Conservation (phyloP, 2,888 invertebrate species). For the Ophonus ardosiacus region DNA sequence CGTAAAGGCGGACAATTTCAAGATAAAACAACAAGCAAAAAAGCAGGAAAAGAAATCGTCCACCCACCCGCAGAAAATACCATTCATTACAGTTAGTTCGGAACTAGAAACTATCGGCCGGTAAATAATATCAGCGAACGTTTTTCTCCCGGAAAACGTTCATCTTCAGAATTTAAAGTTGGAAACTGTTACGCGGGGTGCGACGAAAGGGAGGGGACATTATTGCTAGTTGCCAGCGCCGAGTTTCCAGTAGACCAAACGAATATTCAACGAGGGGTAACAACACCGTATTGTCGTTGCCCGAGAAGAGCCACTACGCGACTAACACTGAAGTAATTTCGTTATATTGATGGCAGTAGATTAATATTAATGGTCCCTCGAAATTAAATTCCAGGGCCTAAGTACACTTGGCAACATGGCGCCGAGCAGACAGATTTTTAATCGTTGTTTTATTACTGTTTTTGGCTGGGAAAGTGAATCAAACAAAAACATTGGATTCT, state of each 20-base stretch:
- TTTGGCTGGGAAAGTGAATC: slow-evolving; percentile 32
- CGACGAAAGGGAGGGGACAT: slow-evolving; percentile 22
- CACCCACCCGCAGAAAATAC: slow-evolving; percentile 38
- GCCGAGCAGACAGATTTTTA: slow-evolving; percentile 71
- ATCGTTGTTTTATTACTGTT: slow-evolving; percentile 69
- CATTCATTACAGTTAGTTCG: slow-evolving; percentile 45
- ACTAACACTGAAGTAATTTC: slow-evolving; percentile 71
- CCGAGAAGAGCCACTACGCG: slow-evolving; percentile 15
- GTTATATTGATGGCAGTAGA: slow-evolving; percentile 75
- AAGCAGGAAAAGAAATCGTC: slow-evolving; percentile 33
- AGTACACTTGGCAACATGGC: slow-evolving; percentile 72
- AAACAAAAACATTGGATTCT: not conserved
- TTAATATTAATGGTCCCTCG: slow-evolving; percentile 74
- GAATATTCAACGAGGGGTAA: not conserved
- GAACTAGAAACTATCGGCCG: slow-evolving; percentile 35
- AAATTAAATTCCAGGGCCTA: slow-evolving; percentile 73
- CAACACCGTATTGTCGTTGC: not conserved
- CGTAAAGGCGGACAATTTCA: slow-evolving; percentile 22
- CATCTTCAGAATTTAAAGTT: slow-evolving; percentile 63
- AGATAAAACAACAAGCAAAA: slow-evolving; percentile 28
- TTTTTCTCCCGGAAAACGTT: slow-evolving; percentile 54
- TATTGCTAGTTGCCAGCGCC: slow-evolving; percentile 61
- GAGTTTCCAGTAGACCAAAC: slow-evolving; percentile 41
- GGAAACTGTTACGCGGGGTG: slow-evolving; percentile 10
- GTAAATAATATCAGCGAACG: slow-evolving; percentile 41